Percentiles rank a stretch among this genome's conserved stretches.
phyloP scores from a whole-genome alignment of 2,113 vertebrate species.

The Pyrgilauda ruficollis region DNA sequence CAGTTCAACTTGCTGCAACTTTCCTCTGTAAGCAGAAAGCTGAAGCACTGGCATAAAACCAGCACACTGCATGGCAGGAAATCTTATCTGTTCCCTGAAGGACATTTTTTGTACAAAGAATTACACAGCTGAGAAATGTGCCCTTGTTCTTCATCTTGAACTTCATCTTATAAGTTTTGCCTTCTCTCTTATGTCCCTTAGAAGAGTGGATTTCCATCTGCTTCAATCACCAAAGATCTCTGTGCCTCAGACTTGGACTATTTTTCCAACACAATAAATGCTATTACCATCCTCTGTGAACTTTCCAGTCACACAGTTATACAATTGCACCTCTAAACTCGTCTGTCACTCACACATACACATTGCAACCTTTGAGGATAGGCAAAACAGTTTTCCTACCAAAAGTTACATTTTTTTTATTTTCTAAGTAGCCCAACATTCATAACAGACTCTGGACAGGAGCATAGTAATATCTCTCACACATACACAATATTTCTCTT shows the following conservation, averaged over 20 bases:
- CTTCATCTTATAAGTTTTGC: neutral
- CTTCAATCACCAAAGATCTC: neutral
- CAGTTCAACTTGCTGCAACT: neutral
- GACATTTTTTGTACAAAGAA: neutral
- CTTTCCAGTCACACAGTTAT: neutral
- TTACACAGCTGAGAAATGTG: neutral
- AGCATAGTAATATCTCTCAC: neutral
- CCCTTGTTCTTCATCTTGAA: neutral
- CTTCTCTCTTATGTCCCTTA: neutral
- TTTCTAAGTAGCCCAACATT: neutral
- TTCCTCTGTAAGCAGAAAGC: neutral
- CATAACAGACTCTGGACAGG: neutral
- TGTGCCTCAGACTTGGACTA: neutral
- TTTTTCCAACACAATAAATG: neutral
- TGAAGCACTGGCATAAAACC: neutral
- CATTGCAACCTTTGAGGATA: neutral
- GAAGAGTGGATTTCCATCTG: neutral
- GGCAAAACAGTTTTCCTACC: neutral
- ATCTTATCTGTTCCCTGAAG: neutral
- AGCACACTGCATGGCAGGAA: rapidly evolving
- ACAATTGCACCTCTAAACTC: neutral
- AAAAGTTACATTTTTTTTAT: neutral
- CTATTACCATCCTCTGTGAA: neutral
- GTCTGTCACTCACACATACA: neutral
- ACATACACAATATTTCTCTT: neutral